phyloP scores from a whole-genome alignment of 2,797 vertebrate species.

The Lophotriccus pileatus region DNA sequence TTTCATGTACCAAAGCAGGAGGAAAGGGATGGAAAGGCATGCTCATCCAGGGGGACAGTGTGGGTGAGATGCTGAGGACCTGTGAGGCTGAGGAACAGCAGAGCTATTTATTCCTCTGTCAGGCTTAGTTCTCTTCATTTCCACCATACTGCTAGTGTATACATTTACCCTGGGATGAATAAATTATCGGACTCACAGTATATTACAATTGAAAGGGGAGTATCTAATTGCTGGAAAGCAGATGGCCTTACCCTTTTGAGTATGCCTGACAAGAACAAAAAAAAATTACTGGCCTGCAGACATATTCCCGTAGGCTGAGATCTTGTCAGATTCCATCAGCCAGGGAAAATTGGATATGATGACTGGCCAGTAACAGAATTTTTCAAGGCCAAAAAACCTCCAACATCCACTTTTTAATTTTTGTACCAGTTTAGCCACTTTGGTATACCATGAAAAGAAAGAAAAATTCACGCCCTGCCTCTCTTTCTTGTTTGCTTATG shows the following conservation, averaged over 20 bases:
- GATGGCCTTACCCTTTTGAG: slow-evolving; percentile 55
- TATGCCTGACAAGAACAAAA: slow-evolving; percentile 50
- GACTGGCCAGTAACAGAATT: slow-evolving; percentile 18
- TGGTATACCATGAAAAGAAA: not conserved
- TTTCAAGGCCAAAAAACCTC: not conserved
- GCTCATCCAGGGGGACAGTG: not conserved
- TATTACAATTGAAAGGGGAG: slow-evolving; percentile 54
- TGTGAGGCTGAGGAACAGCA: not conserved
- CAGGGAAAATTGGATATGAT: slow-evolving; percentile 1
- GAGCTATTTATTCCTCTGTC: slow-evolving; percentile 42
- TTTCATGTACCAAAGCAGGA: not conserved
- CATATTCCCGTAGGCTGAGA: not conserved
- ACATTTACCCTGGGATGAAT: slow-evolving; percentile 48
- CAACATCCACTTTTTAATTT: not conserved
- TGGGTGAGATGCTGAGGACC: not conserved
- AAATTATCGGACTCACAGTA: slow-evolving; percentile 41
- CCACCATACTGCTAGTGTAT: not conserved
- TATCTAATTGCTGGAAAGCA: slow-evolving; percentile 62
- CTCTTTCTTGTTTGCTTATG: not conserved
- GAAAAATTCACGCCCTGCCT: not conserved
- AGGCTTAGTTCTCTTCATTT: slow-evolving; percentile 1
- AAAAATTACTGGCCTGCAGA: slow-evolving; percentile 30
- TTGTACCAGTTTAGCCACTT: not conserved
- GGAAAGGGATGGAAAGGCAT: accelerated
- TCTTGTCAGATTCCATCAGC: slow-evolving; percentile 55